Conservation (phyloP, 2,113 vertebrate species). For the Ascaphus truei region DNA sequence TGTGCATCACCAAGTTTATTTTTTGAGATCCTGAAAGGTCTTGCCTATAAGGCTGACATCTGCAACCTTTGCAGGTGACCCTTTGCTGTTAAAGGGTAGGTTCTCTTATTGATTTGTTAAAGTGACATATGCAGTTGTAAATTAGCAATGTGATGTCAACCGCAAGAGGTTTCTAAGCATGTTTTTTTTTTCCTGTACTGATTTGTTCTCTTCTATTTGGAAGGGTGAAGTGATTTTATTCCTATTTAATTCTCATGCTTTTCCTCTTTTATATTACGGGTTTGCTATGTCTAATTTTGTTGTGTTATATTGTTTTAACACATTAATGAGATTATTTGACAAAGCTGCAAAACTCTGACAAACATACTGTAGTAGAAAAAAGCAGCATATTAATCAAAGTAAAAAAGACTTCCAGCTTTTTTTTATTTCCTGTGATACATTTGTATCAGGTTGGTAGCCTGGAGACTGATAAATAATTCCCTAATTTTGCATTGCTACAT, state of each 20-base stretch:
- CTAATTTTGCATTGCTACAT: too few relatives aligned
- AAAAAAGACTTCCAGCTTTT: too few relatives aligned
- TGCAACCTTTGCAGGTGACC: slow-evolving; percentile 51
- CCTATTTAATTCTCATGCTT: not conserved
- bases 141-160: slow-evolving; percentile 56
- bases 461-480: too few relatives aligned
- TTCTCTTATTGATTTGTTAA: slow-evolving; percentile 62
- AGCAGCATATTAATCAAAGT: too few relatives aligned
- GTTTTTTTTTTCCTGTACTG: slow-evolving; percentile 37
- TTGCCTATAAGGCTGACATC: slow-evolving; percentile 48
- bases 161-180: slow-evolving; percentile 45
- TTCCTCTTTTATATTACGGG: not conserved
- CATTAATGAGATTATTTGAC: too few relatives aligned
- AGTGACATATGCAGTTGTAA: slow-evolving; percentile 63
- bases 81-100: slow-evolving; percentile 48
- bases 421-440: too few relatives aligned
- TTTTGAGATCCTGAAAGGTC: slow-evolving; percentile 61
- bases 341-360: too few relatives aligned
- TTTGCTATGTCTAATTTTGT: too few relatives aligned
- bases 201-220: slow-evolving; percentile 48
- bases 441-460: too few relatives aligned
- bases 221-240: not conserved
- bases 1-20: slow-evolving; percentile 55
- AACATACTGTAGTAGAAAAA: too few relatives aligned
- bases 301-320: too few relatives aligned